phyloP scores from a whole-genome alignment of 2,888 invertebrate species.

The Callinectes sapidus region DNA sequence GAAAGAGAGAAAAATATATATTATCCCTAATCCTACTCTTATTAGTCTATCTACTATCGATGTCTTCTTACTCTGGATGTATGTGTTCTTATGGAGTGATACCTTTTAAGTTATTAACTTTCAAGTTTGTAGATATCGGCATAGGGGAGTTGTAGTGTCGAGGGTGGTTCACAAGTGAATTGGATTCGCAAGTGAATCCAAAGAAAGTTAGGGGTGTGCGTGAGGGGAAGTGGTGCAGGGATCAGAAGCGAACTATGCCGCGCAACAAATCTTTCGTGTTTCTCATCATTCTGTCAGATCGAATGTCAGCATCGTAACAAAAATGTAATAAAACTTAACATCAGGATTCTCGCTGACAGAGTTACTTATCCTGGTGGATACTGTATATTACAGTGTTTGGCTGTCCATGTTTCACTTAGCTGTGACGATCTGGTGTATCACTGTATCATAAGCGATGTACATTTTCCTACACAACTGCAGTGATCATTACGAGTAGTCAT shows the following conservation, averaged over 20 bases:
- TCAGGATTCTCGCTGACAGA: constrained; percentile 26
- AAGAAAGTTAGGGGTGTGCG: not conserved
- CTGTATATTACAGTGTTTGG: constrained; percentile 51
- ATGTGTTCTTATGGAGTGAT: constrained; percentile 52
- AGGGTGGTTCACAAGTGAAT: constrained; percentile 36
- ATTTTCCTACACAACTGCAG: constrained; percentile 51
- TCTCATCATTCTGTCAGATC: constrained; percentile 40
- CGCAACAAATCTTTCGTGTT: not conserved
- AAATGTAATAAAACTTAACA: constrained; percentile 41
- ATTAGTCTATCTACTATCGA: constrained; percentile 49
- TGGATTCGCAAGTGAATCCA: not conserved
- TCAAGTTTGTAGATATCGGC: constrained; percentile 1
- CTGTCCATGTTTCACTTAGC: constrained; percentile 35
- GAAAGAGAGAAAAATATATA: not conserved
- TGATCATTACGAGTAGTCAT: constrained; percentile 53
- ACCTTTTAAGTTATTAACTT: constrained; percentile 35
- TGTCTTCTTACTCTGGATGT: constrained; percentile 59
- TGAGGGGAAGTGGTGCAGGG: not conserved
- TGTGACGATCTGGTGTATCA: constrained; percentile 47
- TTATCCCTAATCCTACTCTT: constrained; percentile 48
- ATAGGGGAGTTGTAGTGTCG: constrained; percentile 24
- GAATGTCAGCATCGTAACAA: constrained; percentile 17
- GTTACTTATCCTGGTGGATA: constrained; percentile 36
- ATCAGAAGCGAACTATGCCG: not conserved
- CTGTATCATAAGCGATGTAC: constrained; percentile 48